Evolutionary conservation across 2,113 vertebrate species (phyloP).

Genomic region (Syngnathus typhle): DNA sequence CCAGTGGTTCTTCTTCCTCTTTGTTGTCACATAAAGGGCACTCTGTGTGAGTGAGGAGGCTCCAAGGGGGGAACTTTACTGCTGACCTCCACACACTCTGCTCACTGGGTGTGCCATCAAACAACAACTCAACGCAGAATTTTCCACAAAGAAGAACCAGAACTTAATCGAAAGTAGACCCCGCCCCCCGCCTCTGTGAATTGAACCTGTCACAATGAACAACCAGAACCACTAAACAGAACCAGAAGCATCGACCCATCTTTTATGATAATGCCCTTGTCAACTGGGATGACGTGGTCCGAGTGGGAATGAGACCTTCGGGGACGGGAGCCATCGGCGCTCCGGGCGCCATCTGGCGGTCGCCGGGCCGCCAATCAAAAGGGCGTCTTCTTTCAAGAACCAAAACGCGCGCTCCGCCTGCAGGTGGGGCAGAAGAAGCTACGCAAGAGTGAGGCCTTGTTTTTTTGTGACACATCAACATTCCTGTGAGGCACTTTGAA

Average conservation of each 20-base stretch:
- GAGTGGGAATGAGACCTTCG: not conserved
- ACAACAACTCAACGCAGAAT: not conserved
- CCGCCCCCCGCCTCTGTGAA: not conserved
- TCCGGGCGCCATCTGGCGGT: not conserved
- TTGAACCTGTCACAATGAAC: not conserved
- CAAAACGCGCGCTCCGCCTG: too few relatives aligned
- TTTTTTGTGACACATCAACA: not conserved
- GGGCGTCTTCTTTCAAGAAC: not conserved
- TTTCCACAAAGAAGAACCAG: not conserved
- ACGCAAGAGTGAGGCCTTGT: not conserved
- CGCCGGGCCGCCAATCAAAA: not conserved
- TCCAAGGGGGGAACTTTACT: constrained; percentile 25
- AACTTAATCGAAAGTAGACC: not conserved
- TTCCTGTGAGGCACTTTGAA: not conserved
- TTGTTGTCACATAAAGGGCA: constrained; percentile 51
- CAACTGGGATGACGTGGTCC: not conserved
- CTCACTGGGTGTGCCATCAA: constrained; percentile 13
- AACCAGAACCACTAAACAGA: not conserved
- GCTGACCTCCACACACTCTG: constrained; percentile 64
- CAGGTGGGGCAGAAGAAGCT: not conserved
- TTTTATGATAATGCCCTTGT: not conserved
- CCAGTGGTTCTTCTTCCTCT: constrained; percentile 49
- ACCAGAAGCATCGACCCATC: not conserved
- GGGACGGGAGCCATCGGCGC: not conserved
- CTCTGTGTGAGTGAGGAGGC: constrained; percentile 3